A percentile compares a stretch with the other conserved stretches of the same genome.
Conservation (phyloP, 1,140 invertebrate genomes). For the Hyles vespertilio region DNA sequence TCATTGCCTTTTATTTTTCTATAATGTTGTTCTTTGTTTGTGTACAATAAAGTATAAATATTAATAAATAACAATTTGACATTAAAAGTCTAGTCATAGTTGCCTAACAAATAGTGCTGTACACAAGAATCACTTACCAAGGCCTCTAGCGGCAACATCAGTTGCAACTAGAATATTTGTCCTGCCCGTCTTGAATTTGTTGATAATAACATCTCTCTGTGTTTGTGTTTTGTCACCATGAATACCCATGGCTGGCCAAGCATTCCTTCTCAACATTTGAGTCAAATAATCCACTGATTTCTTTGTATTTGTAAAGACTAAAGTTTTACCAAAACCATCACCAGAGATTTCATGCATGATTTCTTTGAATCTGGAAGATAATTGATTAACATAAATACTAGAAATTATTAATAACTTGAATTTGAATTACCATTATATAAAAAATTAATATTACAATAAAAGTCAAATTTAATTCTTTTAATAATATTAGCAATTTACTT, state of each 20-base stretch:
- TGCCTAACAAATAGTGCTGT: not conserved
- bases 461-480: not conserved
- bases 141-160: constrained; percentile 87
- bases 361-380: constrained; percentile 77
- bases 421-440: not conserved
- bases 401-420: too few relatives aligned
- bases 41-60: too few relatives aligned
- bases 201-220: constrained; percentile 78
- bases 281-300: constrained; percentile 86
- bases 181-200: constrained; percentile 49
- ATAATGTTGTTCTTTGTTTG: too few relatives aligned
- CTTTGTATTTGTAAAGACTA: constrained; percentile 93
- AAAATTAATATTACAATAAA: not conserved
- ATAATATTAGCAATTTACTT: constrained; percentile 19
- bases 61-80: too few relatives aligned
- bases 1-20: too few relatives aligned
- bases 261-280: constrained; percentile 79
- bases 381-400: not conserved
- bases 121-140: constrained; percentile 75
- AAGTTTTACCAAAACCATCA: constrained; percentile 84
- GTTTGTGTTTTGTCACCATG: constrained; percentile 86
- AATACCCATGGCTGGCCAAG: constrained; percentile 81
- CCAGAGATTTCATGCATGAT: constrained; percentile 83
- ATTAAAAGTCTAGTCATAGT: too few relatives aligned
- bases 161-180: constrained; percentile 82